Percentiles rank a stretch among this genome's conserved stretches.
These are phyloP conservation scores for Autographa gamma DNA, from an alignment of 2,888 invertebrate species.

Conservation along the genomic window DNA sequence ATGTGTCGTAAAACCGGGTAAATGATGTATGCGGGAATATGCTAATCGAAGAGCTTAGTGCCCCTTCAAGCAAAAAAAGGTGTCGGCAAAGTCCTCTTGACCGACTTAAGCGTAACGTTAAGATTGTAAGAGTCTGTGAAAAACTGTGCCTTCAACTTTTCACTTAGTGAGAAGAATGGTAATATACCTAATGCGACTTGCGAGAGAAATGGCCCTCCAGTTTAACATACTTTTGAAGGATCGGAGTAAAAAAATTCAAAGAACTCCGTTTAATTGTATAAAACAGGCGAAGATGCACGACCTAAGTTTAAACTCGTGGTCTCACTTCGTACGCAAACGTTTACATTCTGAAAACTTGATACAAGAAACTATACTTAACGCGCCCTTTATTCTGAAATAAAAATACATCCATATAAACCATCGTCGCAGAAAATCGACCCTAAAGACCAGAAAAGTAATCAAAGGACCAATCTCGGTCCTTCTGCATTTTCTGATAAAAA, in stretches of 20 bases:
- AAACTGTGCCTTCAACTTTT: too few relatives aligned
- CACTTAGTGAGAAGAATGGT: neutral
- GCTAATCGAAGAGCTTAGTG: conserved; percentile 17
- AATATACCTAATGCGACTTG: neutral
- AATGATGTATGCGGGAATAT: conserved; percentile 19
- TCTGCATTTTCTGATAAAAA: neutral
- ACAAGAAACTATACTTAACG: too few relatives aligned
- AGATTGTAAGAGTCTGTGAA: neutral
- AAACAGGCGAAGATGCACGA: too few relatives aligned
- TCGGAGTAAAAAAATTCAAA: too few relatives aligned
- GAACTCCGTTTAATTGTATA: too few relatives aligned
- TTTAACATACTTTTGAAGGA: too few relatives aligned
- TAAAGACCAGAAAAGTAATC: neutral
- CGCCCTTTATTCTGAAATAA: too few relatives aligned
- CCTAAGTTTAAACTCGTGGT: too few relatives aligned
- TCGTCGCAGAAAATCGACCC: neutral
- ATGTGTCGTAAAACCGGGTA: conserved; percentile 33
- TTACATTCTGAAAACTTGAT: too few relatives aligned
- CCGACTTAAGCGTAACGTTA: neutral
- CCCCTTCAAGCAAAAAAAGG: neutral
- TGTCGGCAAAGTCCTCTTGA: conserved; percentile 1
- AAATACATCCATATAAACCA: too few relatives aligned
- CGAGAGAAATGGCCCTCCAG: neutral
- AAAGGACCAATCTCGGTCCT: neutral
- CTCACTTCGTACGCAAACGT: too few relatives aligned